A percentile compares a stretch with the other conserved stretches of the same genome.
Evolutionary conservation across 1,140 invertebrate genomes (phyloP).

Genomic region (Meloidogyne floridensis): DNA sequence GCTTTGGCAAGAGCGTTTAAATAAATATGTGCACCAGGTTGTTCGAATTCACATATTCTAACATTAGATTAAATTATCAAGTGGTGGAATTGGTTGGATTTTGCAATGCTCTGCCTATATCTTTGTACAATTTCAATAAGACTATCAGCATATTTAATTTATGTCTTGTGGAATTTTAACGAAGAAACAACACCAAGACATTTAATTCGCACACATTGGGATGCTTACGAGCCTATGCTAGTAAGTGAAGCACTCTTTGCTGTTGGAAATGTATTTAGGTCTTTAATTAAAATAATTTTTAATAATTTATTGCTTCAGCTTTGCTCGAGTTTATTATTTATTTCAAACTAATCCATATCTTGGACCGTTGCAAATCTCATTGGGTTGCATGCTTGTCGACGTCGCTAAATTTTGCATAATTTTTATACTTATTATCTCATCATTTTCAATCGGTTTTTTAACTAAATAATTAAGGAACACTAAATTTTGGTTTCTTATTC

Average conservation of each 20-base stretch:
- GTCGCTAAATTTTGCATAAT: conserved; percentile 71
- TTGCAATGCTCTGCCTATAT: conserved; percentile 75
- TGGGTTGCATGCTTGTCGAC: conserved; percentile 71
- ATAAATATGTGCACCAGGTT: conserved; percentile 2
- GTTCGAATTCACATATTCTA: too few relatives aligned
- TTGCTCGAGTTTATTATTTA: conserved; percentile 61
- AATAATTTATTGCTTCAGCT: conserved; percentile 60
- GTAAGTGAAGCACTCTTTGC: conserved; percentile 65
- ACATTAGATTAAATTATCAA: conserved; percentile 82
- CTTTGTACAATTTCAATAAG: conserved; percentile 68
- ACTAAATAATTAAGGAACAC: too few relatives aligned
- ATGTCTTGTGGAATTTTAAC: conserved; percentile 36
- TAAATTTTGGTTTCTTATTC: too few relatives aligned
- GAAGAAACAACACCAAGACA: conserved; percentile 44
- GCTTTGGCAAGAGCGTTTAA: conserved; percentile 75
- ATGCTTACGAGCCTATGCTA: conserved; percentile 64
- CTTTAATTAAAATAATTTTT: conserved; percentile 67
- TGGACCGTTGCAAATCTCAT: conserved; percentile 69
- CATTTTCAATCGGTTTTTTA: conserved; percentile 66
- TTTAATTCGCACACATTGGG: conserved; percentile 57
- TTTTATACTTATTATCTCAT: conserved; percentile 69
- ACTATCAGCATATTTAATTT: conserved; percentile 52
- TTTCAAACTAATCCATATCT: conserved; percentile 69
- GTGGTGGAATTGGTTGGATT: conserved; percentile 95
- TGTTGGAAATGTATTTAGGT: conserved; percentile 69